Conservation (phyloP, 1,140 invertebrate species). For the Harpegnathos saltator region DNA sequence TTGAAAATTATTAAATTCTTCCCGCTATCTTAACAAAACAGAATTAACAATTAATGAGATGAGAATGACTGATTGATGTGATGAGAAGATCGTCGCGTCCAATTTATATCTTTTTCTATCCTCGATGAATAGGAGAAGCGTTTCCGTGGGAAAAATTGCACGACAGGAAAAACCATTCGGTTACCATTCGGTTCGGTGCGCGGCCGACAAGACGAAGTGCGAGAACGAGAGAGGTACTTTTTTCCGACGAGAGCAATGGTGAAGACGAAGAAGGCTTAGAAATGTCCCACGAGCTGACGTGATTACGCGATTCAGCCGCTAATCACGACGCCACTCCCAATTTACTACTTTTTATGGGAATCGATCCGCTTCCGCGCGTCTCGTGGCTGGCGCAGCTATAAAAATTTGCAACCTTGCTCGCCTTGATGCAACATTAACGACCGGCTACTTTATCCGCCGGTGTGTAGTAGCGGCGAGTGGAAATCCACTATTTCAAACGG, state of each 20-base stretch:
- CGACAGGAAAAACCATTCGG: too few relatives aligned
- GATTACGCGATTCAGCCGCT: not conserved
- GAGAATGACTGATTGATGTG: too few relatives aligned
- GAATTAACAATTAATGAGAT: not conserved
- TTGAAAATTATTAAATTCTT: not conserved
- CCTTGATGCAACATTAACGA: slow-evolving; percentile 33
- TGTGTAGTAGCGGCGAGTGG: not conserved
- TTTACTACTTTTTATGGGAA: slow-evolving; percentile 30
- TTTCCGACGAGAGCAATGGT: slow-evolving; percentile 27
- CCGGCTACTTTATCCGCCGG: not conserved
- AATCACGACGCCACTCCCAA: not conserved
- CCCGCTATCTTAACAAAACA: not conserved
- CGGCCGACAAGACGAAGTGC: not conserved
- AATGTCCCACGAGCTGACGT: not conserved
- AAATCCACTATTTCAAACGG: slow-evolving; percentile 17
- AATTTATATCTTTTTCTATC: too few relatives aligned
- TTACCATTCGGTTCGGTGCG: too few relatives aligned
- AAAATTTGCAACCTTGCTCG: slow-evolving; percentile 34
- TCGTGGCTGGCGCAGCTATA: not conserved
- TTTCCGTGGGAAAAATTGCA: too few relatives aligned
- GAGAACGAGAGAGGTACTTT: not conserved
- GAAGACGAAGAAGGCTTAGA: not conserved
- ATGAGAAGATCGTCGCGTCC: too few relatives aligned
- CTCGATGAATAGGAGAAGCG: too few relatives aligned
- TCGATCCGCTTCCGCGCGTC: not conserved